phyloP scores from a whole-genome alignment of 2,113 vertebrate genomes.

The Danio rerio region DNA sequence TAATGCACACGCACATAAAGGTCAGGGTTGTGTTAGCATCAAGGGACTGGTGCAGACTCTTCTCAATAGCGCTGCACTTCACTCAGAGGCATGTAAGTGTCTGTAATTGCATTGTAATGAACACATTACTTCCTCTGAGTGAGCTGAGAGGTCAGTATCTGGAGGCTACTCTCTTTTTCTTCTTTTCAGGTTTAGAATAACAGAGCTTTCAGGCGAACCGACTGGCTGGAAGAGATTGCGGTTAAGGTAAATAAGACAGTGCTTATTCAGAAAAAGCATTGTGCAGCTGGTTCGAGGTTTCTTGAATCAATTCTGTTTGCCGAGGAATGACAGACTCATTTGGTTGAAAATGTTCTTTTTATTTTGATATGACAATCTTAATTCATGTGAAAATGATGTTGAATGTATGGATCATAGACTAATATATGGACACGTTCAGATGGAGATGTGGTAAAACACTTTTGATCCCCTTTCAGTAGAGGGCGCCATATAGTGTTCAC shows the following conservation, averaged over 20 bases:
- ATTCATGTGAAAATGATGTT: not conserved
- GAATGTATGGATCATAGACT: no score
- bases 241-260: not conserved
- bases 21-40: constrained; percentile 56
- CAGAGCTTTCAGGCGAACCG: constrained; percentile 7
- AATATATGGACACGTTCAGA: not conserved
- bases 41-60: constrained; percentile 55
- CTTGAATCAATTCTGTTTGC: not conserved
- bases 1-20: constrained; percentile 51
- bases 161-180: constrained; percentile 43
- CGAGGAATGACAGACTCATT: not conserved
- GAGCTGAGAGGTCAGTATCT: constrained; percentile 64
- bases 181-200: not conserved
- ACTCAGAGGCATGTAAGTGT: constrained; percentile 70
- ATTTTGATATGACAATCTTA: not conserved
- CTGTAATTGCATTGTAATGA: constrained; percentile 78
- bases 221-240: not conserved
- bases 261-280: not conserved
- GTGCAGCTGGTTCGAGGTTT: not conserved
- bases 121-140: constrained; percentile 74
- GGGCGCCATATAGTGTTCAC: constrained; percentile 32
- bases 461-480: constrained; percentile 31
- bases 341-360: not conserved
- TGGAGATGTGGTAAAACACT: not conserved
- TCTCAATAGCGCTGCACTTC: constrained; percentile 56